A percentile compares a stretch with the other conserved stretches of the same genome.
phyloP scores from a whole-genome alignment of 2,888 invertebrate genomes.

The Thera obeliscata region DNA sequence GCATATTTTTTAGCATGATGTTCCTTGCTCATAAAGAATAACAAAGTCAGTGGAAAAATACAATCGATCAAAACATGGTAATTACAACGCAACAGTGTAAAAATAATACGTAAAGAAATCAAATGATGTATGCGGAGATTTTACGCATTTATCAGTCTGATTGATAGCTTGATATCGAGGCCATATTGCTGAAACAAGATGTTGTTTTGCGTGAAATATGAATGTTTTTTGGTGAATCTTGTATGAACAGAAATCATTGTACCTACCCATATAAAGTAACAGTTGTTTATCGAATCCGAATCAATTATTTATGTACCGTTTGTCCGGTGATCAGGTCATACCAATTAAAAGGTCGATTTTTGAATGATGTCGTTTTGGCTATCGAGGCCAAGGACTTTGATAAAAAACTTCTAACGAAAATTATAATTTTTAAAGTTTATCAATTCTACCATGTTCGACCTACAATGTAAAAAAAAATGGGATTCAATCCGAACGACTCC shows the following conservation, averaged over 20 bases:
- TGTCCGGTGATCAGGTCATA: neutral
- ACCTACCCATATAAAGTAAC: neutral
- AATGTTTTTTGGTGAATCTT: neutral
- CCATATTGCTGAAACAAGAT: slow-evolving; percentile 15
- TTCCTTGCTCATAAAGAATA: neutral
- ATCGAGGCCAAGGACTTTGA: too few relatives aligned
- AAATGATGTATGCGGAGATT: slow-evolving; percentile 21
- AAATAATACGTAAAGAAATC: slow-evolving; percentile 2
- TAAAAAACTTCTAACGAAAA: too few relatives aligned
- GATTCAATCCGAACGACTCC: too few relatives aligned
- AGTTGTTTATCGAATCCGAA: neutral
- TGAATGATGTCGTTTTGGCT: too few relatives aligned
- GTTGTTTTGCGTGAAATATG: neutral
- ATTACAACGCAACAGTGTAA: slow-evolving; percentile 9
- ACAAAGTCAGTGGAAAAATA: slow-evolving; percentile 18
- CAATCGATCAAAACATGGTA: slow-evolving; percentile 18
- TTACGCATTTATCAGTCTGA: slow-evolving; percentile 10
- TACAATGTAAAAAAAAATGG: too few relatives aligned
- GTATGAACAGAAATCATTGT: neutral
- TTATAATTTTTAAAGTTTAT: neutral
- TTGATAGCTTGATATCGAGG: slow-evolving; percentile 21
- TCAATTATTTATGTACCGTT: neutral
- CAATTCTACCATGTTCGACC: too few relatives aligned
- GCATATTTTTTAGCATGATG: neutral
- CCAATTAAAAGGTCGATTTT: too few relatives aligned